Percentiles rank a stretch among this genome's conserved stretches.
These are phyloP conservation scores for Xestia xanthographa DNA, from an alignment of 2,888 invertebrate species.

Conservation along the genomic window DNA sequence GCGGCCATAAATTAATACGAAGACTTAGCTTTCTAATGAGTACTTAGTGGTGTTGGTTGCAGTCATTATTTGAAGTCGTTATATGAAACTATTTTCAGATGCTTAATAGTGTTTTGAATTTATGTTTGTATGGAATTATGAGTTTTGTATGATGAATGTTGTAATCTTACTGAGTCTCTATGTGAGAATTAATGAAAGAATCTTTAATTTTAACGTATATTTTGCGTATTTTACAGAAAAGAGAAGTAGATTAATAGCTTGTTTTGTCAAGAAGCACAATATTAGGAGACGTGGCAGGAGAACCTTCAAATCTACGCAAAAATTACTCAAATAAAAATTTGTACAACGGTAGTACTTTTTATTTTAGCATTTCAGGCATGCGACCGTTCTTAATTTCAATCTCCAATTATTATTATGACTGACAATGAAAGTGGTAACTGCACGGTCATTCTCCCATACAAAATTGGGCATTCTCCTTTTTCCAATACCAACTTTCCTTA, in stretches of 20 bases:
- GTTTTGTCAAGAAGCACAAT: background rate
- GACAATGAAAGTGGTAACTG: no score
- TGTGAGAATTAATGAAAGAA: background rate
- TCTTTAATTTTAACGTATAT: background rate
- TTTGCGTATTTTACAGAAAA: background rate
- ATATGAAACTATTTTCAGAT: constrained; percentile 40
- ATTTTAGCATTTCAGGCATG: background rate
- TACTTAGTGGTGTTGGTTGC: constrained; percentile 44
- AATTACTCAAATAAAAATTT: no score
- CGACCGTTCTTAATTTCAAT: background rate
- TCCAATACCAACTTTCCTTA: background rate
- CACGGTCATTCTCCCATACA: background rate
- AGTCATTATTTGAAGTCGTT: constrained; percentile 53
- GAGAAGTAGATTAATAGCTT: background rate
- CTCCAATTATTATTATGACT: background rate
- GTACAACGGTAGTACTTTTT: background rate
- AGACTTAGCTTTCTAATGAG: constrained; percentile 54
- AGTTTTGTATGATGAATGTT: background rate
- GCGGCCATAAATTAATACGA: constrained; percentile 51
- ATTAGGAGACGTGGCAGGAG: background rate
- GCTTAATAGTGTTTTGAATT: constrained; percentile 14
- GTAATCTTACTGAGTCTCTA: background rate
- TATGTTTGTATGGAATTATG: background rate
- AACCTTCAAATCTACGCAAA: no score
- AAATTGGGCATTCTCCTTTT: background rate